A percentile compares a stretch with the other conserved stretches of the same genome.
phyloP scores from a whole-genome alignment of 2,888 invertebrate genomes.

The Pachycephus smyrnensis region DNA sequence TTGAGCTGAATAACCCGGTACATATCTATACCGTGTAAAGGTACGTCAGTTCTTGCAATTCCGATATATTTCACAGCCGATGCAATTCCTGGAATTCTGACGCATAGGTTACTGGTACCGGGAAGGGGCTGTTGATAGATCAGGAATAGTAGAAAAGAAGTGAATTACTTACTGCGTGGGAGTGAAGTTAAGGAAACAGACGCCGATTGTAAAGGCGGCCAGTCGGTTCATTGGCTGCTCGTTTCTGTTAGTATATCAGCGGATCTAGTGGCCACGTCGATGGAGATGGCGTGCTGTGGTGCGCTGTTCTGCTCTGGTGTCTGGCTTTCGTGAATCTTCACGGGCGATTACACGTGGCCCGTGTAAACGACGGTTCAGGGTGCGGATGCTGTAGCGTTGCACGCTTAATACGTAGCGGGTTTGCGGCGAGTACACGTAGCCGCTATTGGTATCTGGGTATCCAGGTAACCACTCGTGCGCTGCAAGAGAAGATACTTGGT shows the following conservation, averaged over 20 bases:
- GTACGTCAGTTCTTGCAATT: not conserved
- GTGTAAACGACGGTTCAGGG: conserved; percentile 31
- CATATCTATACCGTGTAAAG: not conserved
- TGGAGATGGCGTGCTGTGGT: not conserved
- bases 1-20: not conserved
- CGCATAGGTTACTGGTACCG: not conserved
- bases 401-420: conserved; percentile 40
- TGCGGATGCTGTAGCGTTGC: not conserved
- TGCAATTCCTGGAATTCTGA: not conserved
- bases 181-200: not conserved
- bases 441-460: not conserved
- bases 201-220: not conserved
- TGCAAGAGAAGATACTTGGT: not conserved
- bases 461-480: not conserved
- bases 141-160: not conserved
- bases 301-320: not conserved
- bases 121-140: not conserved
- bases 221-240: not conserved
- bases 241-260: not conserved
- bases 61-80: not conserved
- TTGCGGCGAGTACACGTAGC: conserved; percentile 15
- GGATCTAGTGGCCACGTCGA: not conserved
- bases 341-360: conserved; percentile 37
- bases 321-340: conserved; percentile 28
- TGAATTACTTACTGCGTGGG: not conserved